Evolutionary conservation across 2,797 vertebrate species (phyloP).

Genomic region (Epinephelus awoara): DNA sequence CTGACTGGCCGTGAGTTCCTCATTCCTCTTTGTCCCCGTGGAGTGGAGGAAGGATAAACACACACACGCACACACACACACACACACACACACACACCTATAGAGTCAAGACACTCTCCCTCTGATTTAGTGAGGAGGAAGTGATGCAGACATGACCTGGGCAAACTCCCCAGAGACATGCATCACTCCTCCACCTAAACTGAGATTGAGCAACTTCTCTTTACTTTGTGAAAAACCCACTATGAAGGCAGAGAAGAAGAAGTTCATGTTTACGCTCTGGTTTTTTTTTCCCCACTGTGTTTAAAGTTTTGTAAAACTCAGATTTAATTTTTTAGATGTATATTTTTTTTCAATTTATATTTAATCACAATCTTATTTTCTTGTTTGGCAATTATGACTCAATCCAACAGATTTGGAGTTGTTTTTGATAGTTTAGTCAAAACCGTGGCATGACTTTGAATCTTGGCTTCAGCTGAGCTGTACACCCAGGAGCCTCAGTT

Average conservation of each 20-base stretch:
- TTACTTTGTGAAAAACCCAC: neutral
- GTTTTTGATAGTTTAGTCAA: neutral
- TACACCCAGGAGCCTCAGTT: neutral
- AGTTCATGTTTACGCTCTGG: neutral
- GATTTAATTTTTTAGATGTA: neutral
- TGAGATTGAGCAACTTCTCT: neutral
- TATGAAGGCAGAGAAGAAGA: neutral
- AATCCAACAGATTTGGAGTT: neutral
- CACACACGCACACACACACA: constrained; percentile 9
- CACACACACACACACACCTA: constrained; percentile 10
- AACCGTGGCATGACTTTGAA: neutral
- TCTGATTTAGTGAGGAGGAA: constrained; percentile 66
- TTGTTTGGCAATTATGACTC: neutral
- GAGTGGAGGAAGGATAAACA: constrained; percentile 52
- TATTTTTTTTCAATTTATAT: neutral
- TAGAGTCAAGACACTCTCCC: constrained; percentile 10
- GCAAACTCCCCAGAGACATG: constrained; percentile 49
- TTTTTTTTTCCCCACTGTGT: neutral
- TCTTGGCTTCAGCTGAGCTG: neutral
- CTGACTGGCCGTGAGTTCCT: constrained; percentile 74
- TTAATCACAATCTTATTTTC: too few species aligned
- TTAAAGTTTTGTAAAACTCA: neutral
- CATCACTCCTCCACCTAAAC: constrained; percentile 32
- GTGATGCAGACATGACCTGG: constrained; percentile 60
- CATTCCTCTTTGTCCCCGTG: constrained; percentile 64